Evolutionary conservation across 2,888 invertebrate species (phyloP).

Genomic region (Oligia fasciuncula): DNA sequence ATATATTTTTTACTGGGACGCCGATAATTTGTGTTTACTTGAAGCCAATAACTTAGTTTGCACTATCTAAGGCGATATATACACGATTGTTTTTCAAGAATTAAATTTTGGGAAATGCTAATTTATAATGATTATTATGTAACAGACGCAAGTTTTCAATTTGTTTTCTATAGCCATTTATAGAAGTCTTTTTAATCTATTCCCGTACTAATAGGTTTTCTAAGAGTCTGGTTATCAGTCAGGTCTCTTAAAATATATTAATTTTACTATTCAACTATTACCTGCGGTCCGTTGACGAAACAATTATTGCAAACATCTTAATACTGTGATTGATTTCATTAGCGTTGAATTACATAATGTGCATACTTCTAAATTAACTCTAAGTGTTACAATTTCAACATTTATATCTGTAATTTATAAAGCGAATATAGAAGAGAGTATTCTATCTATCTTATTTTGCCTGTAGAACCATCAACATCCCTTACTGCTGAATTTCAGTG

Average conservation of each 20-base stretch:
- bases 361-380: not conserved
- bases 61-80: not conserved
- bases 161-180: not conserved
- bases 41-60: not conserved
- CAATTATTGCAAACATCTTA: not conserved
- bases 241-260: slow-evolving; percentile 3
- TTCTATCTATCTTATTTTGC: not conserved
- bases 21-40: no score
- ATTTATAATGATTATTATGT: not conserved
- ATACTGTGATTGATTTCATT: not conserved
- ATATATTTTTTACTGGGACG: no score
- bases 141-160: not conserved
- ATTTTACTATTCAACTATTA: slow-evolving; percentile 2
- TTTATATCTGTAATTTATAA: not conserved
- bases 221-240: not conserved
- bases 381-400: not conserved
- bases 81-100: not conserved
- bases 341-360: not conserved
- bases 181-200: not conserved
- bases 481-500: not conserved
- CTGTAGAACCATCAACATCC: not conserved
- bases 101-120: not conserved
- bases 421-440: no score
- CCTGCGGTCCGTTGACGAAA: not conserved
- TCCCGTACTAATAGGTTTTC: not conserved